Conservation (phyloP, 2,888 invertebrate species). For the Emesis furor region DNA sequence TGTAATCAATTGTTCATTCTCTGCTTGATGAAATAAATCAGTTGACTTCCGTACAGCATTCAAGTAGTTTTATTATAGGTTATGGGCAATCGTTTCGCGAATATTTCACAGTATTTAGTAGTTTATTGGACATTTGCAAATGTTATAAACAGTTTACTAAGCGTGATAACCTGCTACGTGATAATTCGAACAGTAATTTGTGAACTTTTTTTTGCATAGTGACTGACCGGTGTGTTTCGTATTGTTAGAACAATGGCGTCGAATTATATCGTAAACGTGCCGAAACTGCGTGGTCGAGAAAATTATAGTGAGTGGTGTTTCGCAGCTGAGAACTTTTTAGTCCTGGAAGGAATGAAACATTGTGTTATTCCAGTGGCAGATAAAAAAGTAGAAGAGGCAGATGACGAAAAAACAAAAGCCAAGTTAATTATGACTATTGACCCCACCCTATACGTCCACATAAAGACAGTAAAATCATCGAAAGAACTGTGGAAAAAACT, state of each 20-base stretch:
- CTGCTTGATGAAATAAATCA: neutral
- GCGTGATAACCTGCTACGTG: neutral
- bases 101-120: conserved; percentile 11
- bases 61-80: conserved; percentile 26
- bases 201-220: neutral
- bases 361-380: neutral
- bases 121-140: neutral
- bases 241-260: neutral
- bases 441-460: conserved; percentile 62
- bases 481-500: conserved; percentile 57
- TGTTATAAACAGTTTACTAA: conserved; percentile 11
- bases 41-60: conserved; percentile 2
- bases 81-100: conserved; percentile 15
- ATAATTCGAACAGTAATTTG: neutral
- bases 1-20: too few relatives aligned
- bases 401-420: conserved; percentile 57
- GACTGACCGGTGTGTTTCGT: neutral
- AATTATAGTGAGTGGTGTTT: neutral
- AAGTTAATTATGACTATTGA: conserved; percentile 68
- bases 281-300: neutral
- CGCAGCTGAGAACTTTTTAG: neutral
- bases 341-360: neutral
- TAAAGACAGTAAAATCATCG: conserved; percentile 42
- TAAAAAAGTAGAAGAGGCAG: conserved; percentile 4
- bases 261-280: neutral